Evolutionary conservation across 2,888 invertebrate genomes (phyloP), one percentile per base, ranked within the genome.

Genomic region (Tuta absoluta): DNA sequence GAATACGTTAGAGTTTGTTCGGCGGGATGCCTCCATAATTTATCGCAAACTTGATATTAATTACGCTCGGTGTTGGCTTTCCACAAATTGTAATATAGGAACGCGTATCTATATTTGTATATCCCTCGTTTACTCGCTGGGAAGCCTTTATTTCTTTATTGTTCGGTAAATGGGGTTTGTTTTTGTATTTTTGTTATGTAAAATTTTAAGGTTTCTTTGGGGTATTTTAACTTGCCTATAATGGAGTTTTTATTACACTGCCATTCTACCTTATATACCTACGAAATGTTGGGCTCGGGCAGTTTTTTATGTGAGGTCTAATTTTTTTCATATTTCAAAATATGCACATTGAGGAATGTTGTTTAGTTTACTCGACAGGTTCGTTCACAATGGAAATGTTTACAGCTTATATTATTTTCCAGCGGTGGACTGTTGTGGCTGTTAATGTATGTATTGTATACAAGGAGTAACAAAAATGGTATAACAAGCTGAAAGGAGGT

Each of bases 31-130:
- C 69, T 72, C 72, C 72, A 80, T 85, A 85, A 86, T 85, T 83
- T 80, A 82, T 81, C 73, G 77, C 86, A 82, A 87, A 88, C 85
- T 87, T 88, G 85, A 84, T 89, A 89, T 88, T 89, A 89, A 89
- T 89, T 89, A 88, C 86, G 77, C 68, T 71, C 71, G 77, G 74
- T 78, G 71, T 76, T 72, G 82, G 82, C 78, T 82, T 79, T 75
- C 84, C 83, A 74, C 81, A 85, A 84, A 84, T 84, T 85, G 77
- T 81, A 78, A 84, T 85, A 83, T 82, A 84, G 82, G 45, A 79
- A 77, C 75, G 69, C 2, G 33, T 11, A 17, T 60, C 11, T 58
- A 19, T 23, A 53, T 57, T 33, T 57, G 37, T 21, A 37, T 12
- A 41, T 12, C 14, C 5, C 41, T 41, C 41, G 63, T 41, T 63